Percentiles rank a stretch among this genome's conserved stretches.
These are phyloP conservation scores for Hyperopisus bebe DNA, from an alignment of 2,113 vertebrate species.

Conservation along the genomic window DNA sequence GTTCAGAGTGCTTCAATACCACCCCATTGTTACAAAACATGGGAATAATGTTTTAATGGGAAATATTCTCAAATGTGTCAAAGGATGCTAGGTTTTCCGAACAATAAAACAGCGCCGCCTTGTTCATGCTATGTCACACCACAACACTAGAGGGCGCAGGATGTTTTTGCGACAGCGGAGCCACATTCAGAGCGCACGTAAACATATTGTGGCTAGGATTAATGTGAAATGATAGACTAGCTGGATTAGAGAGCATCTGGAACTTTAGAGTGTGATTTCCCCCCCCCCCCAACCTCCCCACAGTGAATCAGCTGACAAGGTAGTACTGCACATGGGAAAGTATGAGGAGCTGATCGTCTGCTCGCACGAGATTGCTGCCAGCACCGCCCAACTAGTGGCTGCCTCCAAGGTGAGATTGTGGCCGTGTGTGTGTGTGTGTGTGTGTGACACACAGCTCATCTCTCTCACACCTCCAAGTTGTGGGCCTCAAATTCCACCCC, in stretches of 20 bases:
- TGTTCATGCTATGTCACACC: not conserved
- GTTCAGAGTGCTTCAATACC: not conserved
- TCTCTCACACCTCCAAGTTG: not conserved
- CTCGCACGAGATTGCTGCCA: slow-evolving; percentile 91
- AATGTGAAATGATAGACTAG: not conserved
- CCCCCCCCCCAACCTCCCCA: not conserved
- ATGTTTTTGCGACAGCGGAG: not conserved
- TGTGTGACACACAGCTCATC: not conserved
- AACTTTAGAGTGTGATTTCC: not conserved
- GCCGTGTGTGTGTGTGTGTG: not conserved
- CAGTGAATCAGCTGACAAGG: slow-evolving; percentile 89
- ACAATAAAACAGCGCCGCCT: not conserved
- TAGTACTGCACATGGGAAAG: slow-evolving; percentile 87
- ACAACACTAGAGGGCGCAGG: not conserved
- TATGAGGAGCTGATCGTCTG: slow-evolving; percentile 93
- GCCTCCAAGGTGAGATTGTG: slow-evolving; percentile 80
- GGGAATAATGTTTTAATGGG: not conserved
- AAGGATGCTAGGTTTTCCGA: not conserved
- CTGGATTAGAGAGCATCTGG: not conserved
- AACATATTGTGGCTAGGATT: not conserved
- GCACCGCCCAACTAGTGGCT: slow-evolving; percentile 93
- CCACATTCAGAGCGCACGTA: not conserved
- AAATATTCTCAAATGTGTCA: not conserved
- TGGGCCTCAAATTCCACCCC: not conserved
- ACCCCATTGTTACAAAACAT: not conserved